Base-by-base conservation (phyloP, 2,113 vertebrate genomes). In the Perca schrenkii region DNA sequence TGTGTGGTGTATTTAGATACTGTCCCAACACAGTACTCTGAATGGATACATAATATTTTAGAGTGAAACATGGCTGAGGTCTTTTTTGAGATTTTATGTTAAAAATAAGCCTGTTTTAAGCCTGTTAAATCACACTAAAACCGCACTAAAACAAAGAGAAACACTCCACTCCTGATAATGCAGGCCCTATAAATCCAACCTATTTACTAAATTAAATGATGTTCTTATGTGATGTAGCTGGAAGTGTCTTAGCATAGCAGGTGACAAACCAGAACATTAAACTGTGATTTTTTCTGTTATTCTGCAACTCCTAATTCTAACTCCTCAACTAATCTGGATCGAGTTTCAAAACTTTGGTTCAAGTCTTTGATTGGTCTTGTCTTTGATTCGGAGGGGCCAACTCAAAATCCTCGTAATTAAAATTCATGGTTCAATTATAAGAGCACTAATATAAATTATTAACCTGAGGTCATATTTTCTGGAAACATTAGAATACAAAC, bases 1-100 rank as follows among this genome's bases (percentile, higher is more conserved):
- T 25, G 25, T 70, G 58, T 66, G 67, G 7, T 22, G 65, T 17
- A 70, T 80, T 89, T 75, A 76, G 73, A 84, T 77, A n/a, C 73
- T 73, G 70, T 84, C 73, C 84, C n/a, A 34, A 57, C 40, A 47
- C 10, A 50, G 54, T 3, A 5, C 31, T 25, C 56, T 16, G 19
- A 50, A 70, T 7, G 65, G 54, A 65, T 62, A 28, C 60, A 74
- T 21, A 8, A 58, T 71, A 82, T 67, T 79, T 75, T 31, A 63
- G 22, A 78, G 47, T 6, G 10, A 83, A 61, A 57, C 17, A 81
- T 34, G 49, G 21, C 34, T 40, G 43, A 47, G n/a, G 31, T 68
- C 5, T 80, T 62, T n/a, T n/a, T n/a, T n/a, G n/a, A n/a, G 3
- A n/a, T 0, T 36, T 16, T 19, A 14, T 7, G 62, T 25, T 52